Evolutionary conservation across 2,888 invertebrate genomes (phyloP).

Genomic region (Coronaproctus castanopsis): DNA sequence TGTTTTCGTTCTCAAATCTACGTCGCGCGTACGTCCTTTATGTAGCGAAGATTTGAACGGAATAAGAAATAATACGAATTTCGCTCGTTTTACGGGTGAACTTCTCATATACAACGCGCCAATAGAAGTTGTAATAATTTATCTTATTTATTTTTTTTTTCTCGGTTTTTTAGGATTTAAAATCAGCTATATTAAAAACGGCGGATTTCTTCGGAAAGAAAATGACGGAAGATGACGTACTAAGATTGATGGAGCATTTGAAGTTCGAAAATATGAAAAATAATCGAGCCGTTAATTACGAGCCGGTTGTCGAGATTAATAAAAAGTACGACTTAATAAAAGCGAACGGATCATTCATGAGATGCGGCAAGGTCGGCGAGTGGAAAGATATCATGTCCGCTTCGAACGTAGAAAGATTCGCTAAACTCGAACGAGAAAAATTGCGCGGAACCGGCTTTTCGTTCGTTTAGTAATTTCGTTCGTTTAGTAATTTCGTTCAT

Average conservation of each 20-base stretch:
- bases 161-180: slow-evolving; percentile 25
- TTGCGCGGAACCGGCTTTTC: slow-evolving; percentile 22
- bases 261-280: slow-evolving; percentile 35
- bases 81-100: neutral
- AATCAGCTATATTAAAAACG: slow-evolving; percentile 26
- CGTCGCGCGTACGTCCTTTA: too few relatives aligned
- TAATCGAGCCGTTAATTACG: slow-evolving; percentile 37
- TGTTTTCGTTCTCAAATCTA: too few relatives aligned
- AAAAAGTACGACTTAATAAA: slow-evolving; percentile 24
- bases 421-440: slow-evolving; percentile 28
- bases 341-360: slow-evolving; percentile 23
- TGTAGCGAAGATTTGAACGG: too few relatives aligned
- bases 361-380: slow-evolving; percentile 27
- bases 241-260: slow-evolving; percentile 28
- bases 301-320: slow-evolving; percentile 24
- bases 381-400: slow-evolving; percentile 27
- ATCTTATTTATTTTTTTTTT: slow-evolving; percentile 3
- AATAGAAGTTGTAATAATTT: too few relatives aligned
- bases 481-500: too few relatives aligned
- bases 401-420: slow-evolving; percentile 27
- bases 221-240: slow-evolving; percentile 26
- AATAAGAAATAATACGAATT: too few relatives aligned
- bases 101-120: too few relatives aligned
- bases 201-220: slow-evolving; percentile 27
- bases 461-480: slow-evolving; percentile 23